phyloP scores from a whole-genome alignment of 2,888 invertebrate genomes.

The Dendrolimus houi region DNA sequence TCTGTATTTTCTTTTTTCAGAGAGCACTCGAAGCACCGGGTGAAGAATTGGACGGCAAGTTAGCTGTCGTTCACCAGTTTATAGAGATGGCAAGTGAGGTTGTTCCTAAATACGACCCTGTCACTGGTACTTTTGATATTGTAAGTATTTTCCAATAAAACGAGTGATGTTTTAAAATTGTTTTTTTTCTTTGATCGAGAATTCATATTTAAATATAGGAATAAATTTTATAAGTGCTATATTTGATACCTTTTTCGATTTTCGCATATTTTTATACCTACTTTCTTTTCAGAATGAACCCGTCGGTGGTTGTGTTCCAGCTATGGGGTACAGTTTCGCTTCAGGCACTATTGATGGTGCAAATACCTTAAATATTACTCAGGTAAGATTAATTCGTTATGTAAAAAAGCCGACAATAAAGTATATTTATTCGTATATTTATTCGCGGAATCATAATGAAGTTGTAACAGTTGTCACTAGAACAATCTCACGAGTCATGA shows the following conservation, averaged over 20 bases:
- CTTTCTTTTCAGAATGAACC: constrained; percentile 40
- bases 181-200: too few species aligned
- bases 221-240: too few species aligned
- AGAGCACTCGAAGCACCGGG: constrained; percentile 65
- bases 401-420: too few species aligned
- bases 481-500: too few species aligned
- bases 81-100: constrained; percentile 82
- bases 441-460: too few species aligned
- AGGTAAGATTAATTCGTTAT: constrained; percentile 26
- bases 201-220: too few species aligned
- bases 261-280: too few species aligned
- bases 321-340: constrained; percentile 91
- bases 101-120: constrained; percentile 54
- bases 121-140: constrained; percentile 35
- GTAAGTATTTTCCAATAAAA: constrained; percentile 30
- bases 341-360: constrained; percentile 89
- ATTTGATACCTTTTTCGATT: too few species aligned
- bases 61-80: constrained; percentile 83
- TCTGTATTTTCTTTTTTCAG: constrained; percentile 42
- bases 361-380: constrained; percentile 84
- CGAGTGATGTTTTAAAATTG: too few species aligned
- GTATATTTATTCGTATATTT: too few species aligned
- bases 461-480: too few species aligned
- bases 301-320: constrained; percentile 83
- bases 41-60: constrained; percentile 78